Evolutionary conservation across 35 echinoderm and acorn worm species (phyloP), one percentile per base, ranked within the genome.

Genomic region (Apostichopus japonicus): DNA sequence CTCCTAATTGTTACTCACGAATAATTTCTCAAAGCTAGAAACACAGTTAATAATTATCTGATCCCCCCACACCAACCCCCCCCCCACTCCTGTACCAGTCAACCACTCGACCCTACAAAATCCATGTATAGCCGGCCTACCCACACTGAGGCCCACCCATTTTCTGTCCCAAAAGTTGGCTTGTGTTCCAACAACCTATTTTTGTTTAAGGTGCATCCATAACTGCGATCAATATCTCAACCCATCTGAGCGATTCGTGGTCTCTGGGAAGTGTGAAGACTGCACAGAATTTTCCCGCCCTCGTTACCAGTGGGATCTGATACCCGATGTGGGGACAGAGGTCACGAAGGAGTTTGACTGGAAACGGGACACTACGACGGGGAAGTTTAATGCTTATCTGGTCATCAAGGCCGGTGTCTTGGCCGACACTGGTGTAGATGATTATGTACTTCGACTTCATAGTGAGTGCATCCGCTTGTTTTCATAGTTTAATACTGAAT

Each of bases 161-260:
- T 33, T 33, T 33, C 27, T 33, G 27, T 33, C 27, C 27, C 27
- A 33, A 33, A 33, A 33, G n/a, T 33, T 33, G 27, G 2, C 27
- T 33, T 33, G 27, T 33, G 27, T 33, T 33, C 27, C 2, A 33
- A 33, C 27, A 33, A 33, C 27, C 27, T 33, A 2, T 17, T 86
- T 88, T 44, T 79, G 0, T 88, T 24, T 56, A 92, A 99, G 97
- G 65, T 99, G 97, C 65, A 17, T 95, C 14, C 82, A 77, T 62
- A 99, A 99, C 86, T 99, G 97, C 92, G 93, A 72, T 14, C 53
- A 56, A 54, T 88, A 83, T 53, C 61, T 99, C 6, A 99, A 99
- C 70, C 97, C 97, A 6, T 99, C 97, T 0, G 93, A 93, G 52
- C 91, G 95, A 2, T 72, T 99, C 6, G 70, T 96, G 63, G 63